A percentile compares a stretch with the other conserved stretches of the same genome.
Evolutionary conservation across 2,888 invertebrate genomes (phyloP).

Genomic region (Zaprionus lineosus): DNA sequence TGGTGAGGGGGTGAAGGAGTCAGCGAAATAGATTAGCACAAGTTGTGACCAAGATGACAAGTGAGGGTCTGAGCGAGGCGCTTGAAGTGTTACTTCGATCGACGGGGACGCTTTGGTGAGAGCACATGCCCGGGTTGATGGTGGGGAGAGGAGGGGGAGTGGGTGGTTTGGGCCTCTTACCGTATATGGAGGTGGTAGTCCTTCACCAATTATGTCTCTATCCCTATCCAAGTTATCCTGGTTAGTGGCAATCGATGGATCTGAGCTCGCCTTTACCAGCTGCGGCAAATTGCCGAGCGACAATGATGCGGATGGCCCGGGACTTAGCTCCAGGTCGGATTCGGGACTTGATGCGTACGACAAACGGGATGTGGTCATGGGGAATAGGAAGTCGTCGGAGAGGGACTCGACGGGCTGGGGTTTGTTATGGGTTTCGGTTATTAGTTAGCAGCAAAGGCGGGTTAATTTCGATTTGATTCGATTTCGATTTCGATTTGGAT

Average conservation of each 20-base stretch:
- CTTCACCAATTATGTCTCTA: constrained; percentile 85
- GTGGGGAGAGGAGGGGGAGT: constrained; percentile 6
- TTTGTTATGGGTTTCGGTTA: constrained; percentile 48
- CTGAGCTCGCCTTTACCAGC: constrained; percentile 93
- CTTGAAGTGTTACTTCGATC: constrained; percentile 23
- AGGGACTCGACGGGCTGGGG: constrained; percentile 96
- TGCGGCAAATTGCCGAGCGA: constrained; percentile 85
- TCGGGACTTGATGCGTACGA: constrained; percentile 98
- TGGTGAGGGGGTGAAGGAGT: no score
- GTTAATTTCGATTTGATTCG: no score
- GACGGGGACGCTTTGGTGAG: no score
- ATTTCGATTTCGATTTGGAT: no score
- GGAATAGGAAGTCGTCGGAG: constrained; percentile 99
- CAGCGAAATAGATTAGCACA: constrained; percentile 70
- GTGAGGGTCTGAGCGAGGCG: constrained; percentile 21
- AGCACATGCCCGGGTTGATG: constrained; percentile 52
- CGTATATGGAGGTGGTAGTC: constrained; percentile 93
- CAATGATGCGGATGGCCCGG: constrained; percentile 86
- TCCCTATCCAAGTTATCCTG: constrained; percentile 91
- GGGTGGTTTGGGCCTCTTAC: constrained; percentile 84
- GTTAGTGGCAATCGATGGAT: constrained; percentile 96
- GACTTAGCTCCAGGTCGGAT: constrained; percentile 95
- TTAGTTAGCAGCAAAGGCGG: constrained; percentile 44
- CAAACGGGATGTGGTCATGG: constrained; percentile 96
- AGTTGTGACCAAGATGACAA: constrained; percentile 15